Evolutionary conservation across 2,888 invertebrate genomes (phyloP), one percentile per base, ranked within the genome.

Genomic region (Mythimna vitellina): DNA sequence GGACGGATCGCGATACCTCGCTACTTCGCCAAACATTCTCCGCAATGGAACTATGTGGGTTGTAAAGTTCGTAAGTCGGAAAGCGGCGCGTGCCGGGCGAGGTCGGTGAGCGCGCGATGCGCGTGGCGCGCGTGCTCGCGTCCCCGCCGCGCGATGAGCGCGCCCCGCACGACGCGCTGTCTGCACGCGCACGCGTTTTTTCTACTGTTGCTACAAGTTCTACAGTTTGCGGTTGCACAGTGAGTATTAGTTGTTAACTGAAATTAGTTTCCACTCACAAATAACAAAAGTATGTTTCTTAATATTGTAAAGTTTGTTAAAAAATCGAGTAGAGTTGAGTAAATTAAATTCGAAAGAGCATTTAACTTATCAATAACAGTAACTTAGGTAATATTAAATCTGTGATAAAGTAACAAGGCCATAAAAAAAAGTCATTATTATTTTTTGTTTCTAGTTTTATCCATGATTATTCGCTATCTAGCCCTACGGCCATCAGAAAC

Each of bases 111-210:
- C 90, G 92, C 91, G 93, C 93, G 89, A 94, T 94, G 95, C 88
- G 89, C 89, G 89, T 80, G 89, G 81, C 67, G 73, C 82, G 89
- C 91, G 92, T 89, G 92, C 87, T 78, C 91, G 92, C 90, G 92
- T 87, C 84, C 78, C 81, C 81, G 88, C 85, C 91, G 94, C 93
- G 95, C 94, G 91, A 95, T 96, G 96, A 94, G 90, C 94, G 94
- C 92, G 94, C 92, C 89, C 88, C 89, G 92, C 92, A 89, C 91
- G 89, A 83, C 84, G 81, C 88, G 89, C 88, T 83, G 83, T 86
- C 83, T 64, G 87, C 81, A 84, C 88, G 89, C 89, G 89, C 90
- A 88, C 87, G 84, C 81, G 78, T 62, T 81, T 82, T 69, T 90
- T 69, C 81, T 93, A 51, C 75, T 93, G 69, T 85, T 92, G 74